Evolutionary conservation across 2,888 invertebrate genomes (phyloP), one percentile per base, ranked within the genome.

Genomic region (Lapara coniferarum): DNA sequence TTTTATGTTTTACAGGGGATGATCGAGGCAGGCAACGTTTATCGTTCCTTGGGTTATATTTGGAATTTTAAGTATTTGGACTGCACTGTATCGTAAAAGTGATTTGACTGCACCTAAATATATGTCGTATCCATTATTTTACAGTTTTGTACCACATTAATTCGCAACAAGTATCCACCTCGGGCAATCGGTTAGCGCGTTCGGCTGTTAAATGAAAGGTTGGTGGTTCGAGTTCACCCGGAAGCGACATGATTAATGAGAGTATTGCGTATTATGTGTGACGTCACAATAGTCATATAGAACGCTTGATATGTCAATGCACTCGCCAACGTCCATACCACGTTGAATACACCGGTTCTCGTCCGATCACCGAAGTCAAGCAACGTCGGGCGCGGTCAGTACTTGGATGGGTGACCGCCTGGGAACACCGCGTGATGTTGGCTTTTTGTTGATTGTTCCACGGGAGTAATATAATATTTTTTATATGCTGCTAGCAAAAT

Each of bases 181-280:
- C 12, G 89, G 89, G 89, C 89, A 89, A 97, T 97, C 87, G 97
- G 97, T 95, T 97, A 98, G 97, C 97, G 97, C 98, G 97, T 97
- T 98, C 97, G 98, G 97, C 97, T 98, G 97, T 98, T 98, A 98
- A 98, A 97, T 97, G 97, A 98, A 97, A 98, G 98, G 97, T 97
- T 97, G 97, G 97, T 97, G 97, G 98, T 98, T 98, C 98, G 96
- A 98, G 97, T 96, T 97, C 97, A 97, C 97, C 97, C 97, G 97
- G 97, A 97, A 97, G 97, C 97, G 97, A 63, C 19, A 2, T 44
- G 14, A 6, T 37, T 37, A 5, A 37, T 37, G 2, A 6, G 2
- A 37, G 37, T 37, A 37, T 37, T 6, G 6, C 37, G 37, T 53
- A 5, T 53, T n/a, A 16, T n/a, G n/a, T 16, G 16, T 55, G 10